Evolutionary conservation across 2,888 invertebrate species (phyloP), one percentile per base, ranked within the genome.

Genomic region (Cenopis cana): DNA sequence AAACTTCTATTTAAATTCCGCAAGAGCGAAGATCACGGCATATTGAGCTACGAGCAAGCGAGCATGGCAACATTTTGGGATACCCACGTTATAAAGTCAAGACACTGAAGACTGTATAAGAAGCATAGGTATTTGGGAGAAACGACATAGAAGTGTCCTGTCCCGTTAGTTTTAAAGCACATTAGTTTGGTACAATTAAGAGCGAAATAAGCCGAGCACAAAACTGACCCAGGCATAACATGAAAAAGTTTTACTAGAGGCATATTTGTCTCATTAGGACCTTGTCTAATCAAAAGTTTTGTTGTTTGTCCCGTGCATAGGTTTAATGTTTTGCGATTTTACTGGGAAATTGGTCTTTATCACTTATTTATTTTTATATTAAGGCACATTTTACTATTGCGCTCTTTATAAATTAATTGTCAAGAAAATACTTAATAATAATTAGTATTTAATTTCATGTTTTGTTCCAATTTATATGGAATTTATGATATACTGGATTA

Each of bases 271-370:
- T 70, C 52, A 36, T 70, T 70, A 66, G 70, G 65, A 55, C 70
- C 41, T 69, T 55, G 59, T 70, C 65, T 70, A 70, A 70, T 70
- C 60, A 70, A 70, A 70, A 70, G 59, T 70, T 69, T 70, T 66
- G 70, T 65, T 70, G 64, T 70, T 70, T 59, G n/a, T 52, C 36
- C 59, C 38, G 18, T 12, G 38, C 38, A 49, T 56, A 33, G 18
- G 65, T 59, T 64, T 69, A 59, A 60, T 55, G 66, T 57, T 52
- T 20, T 17, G 46, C 46, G 52, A 52, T 65, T 59, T 41, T 54
- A 61, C n/a, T 65, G 50, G 59, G n/a, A 52, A 38, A 52, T 38
- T 18, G 46, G 50, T 67, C 14, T 54, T 54, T 29, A 54, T 24
- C 24, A n/a, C n/a, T n/a, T 54, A 29, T n/a, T 33, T 46, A 6